Conservation (phyloP, 1,140 invertebrate species). For the Pinna nobilis region DNA sequence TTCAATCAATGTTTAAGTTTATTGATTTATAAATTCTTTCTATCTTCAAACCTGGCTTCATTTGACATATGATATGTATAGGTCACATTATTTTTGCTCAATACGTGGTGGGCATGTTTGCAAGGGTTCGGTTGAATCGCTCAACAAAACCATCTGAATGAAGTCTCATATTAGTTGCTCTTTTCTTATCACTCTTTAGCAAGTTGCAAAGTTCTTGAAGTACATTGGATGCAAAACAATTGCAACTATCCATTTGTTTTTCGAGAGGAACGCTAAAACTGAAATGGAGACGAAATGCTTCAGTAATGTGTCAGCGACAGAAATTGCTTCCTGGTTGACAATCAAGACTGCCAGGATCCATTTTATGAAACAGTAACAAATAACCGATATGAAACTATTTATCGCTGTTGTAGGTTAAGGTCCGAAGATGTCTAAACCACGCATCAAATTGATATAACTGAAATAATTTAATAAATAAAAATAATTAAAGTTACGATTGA, state of each 20-base stretch:
- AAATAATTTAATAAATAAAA: no score
- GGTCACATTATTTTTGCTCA: no score
- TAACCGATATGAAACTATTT: conserved; percentile 53
- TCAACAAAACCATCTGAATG: conserved; percentile 53
- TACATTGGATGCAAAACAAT: conserved; percentile 42
- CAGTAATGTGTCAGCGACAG: conserved; percentile 10
- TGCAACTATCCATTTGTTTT: conserved; percentile 41
- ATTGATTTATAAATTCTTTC: no score
- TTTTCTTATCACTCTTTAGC: conserved; percentile 15
- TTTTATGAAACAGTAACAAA: conserved; percentile 52
- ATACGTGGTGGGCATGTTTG: conserved; percentile 56
- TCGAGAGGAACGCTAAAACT: conserved; percentile 36
- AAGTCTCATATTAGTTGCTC: conserved; percentile 35
- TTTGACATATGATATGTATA: no score
- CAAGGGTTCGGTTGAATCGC: conserved; percentile 60
- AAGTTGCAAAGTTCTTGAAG: conserved; percentile 32
- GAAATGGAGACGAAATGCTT: conserved; percentile 41
- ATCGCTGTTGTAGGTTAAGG: conserved; percentile 45
- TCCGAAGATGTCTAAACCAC: conserved; percentile 55
- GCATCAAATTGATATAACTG: no score
- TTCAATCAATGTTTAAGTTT: no score
- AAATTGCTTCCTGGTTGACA: conserved; percentile 41
- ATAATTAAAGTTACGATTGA: no score
- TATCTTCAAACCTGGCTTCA: no score
- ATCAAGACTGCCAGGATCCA: conserved; percentile 52